phyloP scores from a whole-genome alignment of 2,888 invertebrate genomes.

The Vanessa cardui region DNA sequence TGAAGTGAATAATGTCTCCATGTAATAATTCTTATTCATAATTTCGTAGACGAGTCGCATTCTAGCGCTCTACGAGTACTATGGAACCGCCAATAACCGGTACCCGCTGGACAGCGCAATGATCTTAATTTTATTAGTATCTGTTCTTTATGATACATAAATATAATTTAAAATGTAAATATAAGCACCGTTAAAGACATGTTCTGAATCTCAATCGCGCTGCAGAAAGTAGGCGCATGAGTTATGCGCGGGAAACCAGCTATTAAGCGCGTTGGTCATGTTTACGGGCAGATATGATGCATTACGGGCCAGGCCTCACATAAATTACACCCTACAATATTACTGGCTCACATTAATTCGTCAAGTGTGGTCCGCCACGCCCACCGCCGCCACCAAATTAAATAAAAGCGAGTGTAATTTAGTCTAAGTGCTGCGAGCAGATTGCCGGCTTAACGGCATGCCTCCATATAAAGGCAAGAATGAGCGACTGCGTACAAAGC shows the following conservation, averaged over 20 bases:
- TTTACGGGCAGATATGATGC: slow-evolving; percentile 48
- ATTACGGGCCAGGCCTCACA: slow-evolving; percentile 54
- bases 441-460: slow-evolving; percentile 16
- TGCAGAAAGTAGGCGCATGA: slow-evolving; percentile 24
- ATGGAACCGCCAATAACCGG: neutral
- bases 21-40: neutral
- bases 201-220: slow-evolving; percentile 22
- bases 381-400: slow-evolving; percentile 33
- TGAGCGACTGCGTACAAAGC: neutral
- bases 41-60: neutral
- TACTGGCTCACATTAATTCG: slow-evolving; percentile 57
- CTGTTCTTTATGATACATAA: neutral
- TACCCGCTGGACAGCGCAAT: no score
- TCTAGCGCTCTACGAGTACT: neutral
- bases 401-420: slow-evolving; percentile 39
- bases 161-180: slow-evolving; percentile 26
- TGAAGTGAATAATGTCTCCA: slow-evolving; percentile 25
- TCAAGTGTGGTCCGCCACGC: slow-evolving; percentile 58
- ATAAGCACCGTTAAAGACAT: slow-evolving; percentile 18
- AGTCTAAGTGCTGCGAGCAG: slow-evolving; percentile 30
- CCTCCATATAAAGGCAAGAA: slow-evolving; percentile 3
- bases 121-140: no score
- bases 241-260: slow-evolving; percentile 32
- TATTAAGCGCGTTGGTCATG: slow-evolving; percentile 36
- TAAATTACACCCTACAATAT: slow-evolving; percentile 51